Evolutionary conservation across 2,797 vertebrate species (phyloP), one percentile per base, ranked within the genome.

Genomic region (Pseudocheirus occidentalis): DNA sequence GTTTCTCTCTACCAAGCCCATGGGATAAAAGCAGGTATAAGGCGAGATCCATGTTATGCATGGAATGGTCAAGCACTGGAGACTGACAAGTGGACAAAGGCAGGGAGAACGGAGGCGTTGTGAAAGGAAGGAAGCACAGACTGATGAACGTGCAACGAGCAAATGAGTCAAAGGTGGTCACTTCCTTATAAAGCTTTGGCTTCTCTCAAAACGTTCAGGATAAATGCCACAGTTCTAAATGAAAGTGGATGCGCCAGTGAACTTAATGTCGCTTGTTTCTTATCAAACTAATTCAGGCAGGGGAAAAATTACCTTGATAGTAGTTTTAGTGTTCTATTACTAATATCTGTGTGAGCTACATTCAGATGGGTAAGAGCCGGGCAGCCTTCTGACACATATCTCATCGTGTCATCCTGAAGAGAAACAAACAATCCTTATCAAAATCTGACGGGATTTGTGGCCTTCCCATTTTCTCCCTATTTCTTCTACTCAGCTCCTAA

Each of bases 341-440:
- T 99, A 97, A 99, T 97, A 46, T 92, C 55, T 34, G 99, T 99
- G 95, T 98, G 98, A 0, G 99, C 99, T 34, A 99, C 96, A 97
- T 99, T 99, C 94, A 99, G 98, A 98, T 98, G 99, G 50, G 99
- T 98, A 94, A 99, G 97, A 59, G 98, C 98, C 50, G 98, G 98
- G 94, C 99, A 99, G 87, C 98, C 98, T 95, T 99, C 99, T 2
- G 99, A 98, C 95, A 99, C 98, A 91, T 97, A 97, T 96, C 98
- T 98, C 97, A 99, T 98, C 40, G 98, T 98, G 95, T 98, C 97
- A 97, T 99, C 99, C 99, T 99, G 96, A 97, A 90, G 50, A 97
- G 97, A 90, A 91, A 95, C 24, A 7, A 18, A 94, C 91, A 18
- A 52, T 2, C 46, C 34, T 92, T 93, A 34, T 16, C 58, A 31